phyloP scores from a whole-genome alignment of 2,113 vertebrate species.

The Alligator mississippiensis region DNA sequence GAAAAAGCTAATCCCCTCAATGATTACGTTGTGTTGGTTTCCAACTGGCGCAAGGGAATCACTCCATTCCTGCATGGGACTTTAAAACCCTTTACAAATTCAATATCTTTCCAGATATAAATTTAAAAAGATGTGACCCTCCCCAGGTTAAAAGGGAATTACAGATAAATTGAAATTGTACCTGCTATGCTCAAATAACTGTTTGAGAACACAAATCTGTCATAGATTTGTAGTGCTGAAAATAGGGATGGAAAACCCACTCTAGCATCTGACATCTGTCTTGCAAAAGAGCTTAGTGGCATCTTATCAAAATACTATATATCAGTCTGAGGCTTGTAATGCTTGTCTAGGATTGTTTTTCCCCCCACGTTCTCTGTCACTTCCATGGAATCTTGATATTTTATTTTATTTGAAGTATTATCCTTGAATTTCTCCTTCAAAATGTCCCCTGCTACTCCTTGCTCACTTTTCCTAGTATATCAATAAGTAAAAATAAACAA shows the following conservation, averaged over 20 bases:
- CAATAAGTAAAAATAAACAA: too few species aligned
- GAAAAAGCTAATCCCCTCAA: too few species aligned
- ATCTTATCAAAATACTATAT: slow-evolving; percentile 8
- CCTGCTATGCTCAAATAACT: not conserved
- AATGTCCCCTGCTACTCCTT: not conserved
- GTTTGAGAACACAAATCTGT: slow-evolving; percentile 19
- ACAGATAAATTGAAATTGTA: not conserved
- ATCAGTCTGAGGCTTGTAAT: slow-evolving; percentile 30
- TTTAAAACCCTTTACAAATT: not conserved
- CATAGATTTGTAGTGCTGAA: not conserved
- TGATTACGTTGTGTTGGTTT: too few species aligned
- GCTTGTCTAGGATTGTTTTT: slow-evolving; percentile 33
- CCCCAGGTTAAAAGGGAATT: not conserved
- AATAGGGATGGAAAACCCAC: slow-evolving; percentile 36
- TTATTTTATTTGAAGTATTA: slow-evolving; percentile 35
- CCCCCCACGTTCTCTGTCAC: not conserved
- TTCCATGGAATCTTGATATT: slow-evolving; percentile 19
- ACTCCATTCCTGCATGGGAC: not conserved
- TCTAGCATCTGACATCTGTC: slow-evolving; percentile 39
- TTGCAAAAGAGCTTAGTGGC: slow-evolving; percentile 13
- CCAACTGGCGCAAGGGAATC: too few species aligned
- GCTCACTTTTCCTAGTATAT: not conserved
- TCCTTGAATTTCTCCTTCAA: slow-evolving; percentile 30
- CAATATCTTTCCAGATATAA: not conserved
- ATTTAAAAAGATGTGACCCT: not conserved